phyloP scores from a whole-genome alignment of 2,113 vertebrate species.

The Phocoena sinus region DNA sequence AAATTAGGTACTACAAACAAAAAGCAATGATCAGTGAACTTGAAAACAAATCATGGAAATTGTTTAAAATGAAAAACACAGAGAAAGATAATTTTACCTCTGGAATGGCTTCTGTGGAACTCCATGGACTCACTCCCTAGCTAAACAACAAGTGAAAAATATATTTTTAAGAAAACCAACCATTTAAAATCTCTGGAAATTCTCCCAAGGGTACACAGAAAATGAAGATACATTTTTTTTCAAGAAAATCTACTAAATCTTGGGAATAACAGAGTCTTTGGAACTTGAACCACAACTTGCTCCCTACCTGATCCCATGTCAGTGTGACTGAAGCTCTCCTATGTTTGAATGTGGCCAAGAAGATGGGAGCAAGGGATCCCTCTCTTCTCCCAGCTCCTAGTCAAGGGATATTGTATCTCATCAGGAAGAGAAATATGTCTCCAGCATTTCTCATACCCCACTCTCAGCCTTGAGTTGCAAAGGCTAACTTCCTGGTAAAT shows the following conservation, averaged over 20 bases:
- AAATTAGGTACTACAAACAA: neutral
- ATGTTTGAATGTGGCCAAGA: neutral
- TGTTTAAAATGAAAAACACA: neutral
- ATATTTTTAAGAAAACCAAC: neutral
- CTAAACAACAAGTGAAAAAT: neutral
- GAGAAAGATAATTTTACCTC: neutral
- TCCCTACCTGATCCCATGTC: neutral
- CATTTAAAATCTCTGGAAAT: neutral
- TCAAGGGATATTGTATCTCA: neutral
- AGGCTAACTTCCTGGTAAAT: neutral
- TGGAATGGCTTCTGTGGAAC: neutral
- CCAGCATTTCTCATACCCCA: neutral
- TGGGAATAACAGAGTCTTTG: neutral
- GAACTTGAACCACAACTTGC: neutral
- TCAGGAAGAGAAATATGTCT: neutral
- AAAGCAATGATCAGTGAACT: neutral
- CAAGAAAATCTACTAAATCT: neutral
- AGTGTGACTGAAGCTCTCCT: neutral
- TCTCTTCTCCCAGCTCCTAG: neutral
- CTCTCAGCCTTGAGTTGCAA: neutral
- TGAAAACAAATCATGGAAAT: neutral
- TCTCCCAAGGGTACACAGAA: neutral
- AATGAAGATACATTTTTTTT: neutral
- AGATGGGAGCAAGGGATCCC: neutral
- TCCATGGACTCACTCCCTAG: neutral